Base-by-base conservation (phyloP, 1,140 invertebrate species). In the Leptopilina boulardi region DNA sequence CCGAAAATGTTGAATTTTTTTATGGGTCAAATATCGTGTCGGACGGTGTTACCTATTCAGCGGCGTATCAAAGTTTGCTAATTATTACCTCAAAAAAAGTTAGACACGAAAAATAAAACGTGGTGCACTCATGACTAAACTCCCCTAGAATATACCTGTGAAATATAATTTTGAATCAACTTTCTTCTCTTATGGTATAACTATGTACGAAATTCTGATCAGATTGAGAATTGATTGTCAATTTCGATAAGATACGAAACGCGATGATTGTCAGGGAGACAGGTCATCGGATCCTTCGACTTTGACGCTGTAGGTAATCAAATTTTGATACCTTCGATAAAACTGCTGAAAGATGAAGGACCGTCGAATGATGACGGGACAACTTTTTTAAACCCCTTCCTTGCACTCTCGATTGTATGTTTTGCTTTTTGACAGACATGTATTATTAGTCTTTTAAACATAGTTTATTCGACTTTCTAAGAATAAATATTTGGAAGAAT, bases 311-410 rank as follows among this genome's bases (percentile, higher is more conserved):
- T 10, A 21, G 74, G 73, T 79, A 84, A 81, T 80, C 66, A 84
- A 83, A 82, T 73, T 80, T 83, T 56, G 81, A 84, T 78, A 77
- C 81, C 77, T 82, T 71, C 44, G 30, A 78, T 80, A 51, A 76
- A 54, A 70, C 44, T 75, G 80, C 76, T 79, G 77, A 77, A 73
- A 80, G 77, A 83, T 83, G 82, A 79, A 83, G 76, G 75, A 81
- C 44, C 74, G 59, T 66, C 71, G 66, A 30, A 54, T 26, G 70
- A 75, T 83, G 82, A 83, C 76, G 78, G 34, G 47, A 51, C 82
- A 70, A 11, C 78, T 83, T 42, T 79, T 78, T 75, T 72, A 70
- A 73, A 19, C 77, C 77, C 41, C 71, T 77, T 75, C 41, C 42
- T 70, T 75, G 51, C 54, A 56, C 44, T n/a, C 59, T 70, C 21